phyloP scores from a whole-genome alignment of 2,888 invertebrate genomes.

The Drosophila emarginata region DNA sequence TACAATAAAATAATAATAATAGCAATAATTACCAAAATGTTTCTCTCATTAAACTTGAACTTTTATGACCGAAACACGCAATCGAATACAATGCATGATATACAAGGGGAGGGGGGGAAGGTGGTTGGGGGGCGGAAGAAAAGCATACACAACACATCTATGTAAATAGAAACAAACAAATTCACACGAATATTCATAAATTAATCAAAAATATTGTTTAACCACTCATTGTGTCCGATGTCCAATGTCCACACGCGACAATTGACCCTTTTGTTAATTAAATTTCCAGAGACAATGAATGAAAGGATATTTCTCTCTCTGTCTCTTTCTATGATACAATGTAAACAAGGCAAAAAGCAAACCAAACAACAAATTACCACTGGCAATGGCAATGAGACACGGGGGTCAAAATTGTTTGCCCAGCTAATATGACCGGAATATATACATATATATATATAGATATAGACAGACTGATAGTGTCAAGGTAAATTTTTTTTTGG shows the following conservation, averaged over 20 bases:
- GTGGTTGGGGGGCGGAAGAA: not conserved
- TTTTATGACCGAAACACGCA: slow-evolving; percentile 51
- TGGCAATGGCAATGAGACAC: slow-evolving; percentile 17
- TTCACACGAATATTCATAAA: slow-evolving; percentile 78
- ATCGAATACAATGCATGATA: slow-evolving; percentile 43
- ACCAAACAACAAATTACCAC: slow-evolving; percentile 5
- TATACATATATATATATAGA: slow-evolving; percentile 17
- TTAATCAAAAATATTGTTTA: slow-evolving; percentile 77
- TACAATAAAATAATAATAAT: slow-evolving; percentile 58
- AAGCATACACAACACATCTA: not conserved
- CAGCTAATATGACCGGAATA: slow-evolving; percentile 53
- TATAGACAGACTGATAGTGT: slow-evolving; percentile 65
- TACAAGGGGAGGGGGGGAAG: too few species aligned
- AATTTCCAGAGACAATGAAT: slow-evolving; percentile 61
- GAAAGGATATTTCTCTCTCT: slow-evolving; percentile 49
- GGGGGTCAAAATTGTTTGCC: slow-evolving; percentile 55
- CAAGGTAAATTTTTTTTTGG: slow-evolving; percentile 47
- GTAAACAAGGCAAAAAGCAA: slow-evolving; percentile 53
- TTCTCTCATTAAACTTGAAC: slow-evolving; percentile 59
- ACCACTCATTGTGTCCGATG: slow-evolving; percentile 9
- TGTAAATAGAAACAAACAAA: slow-evolving; percentile 31
- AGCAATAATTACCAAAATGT: slow-evolving; percentile 60
- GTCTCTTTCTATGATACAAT: slow-evolving; percentile 52
- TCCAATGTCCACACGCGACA: slow-evolving; percentile 63
- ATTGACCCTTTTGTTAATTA: slow-evolving; percentile 79